Conservation (phyloP, 2,888 invertebrate genomes). For the Rutpela maculata region DNA sequence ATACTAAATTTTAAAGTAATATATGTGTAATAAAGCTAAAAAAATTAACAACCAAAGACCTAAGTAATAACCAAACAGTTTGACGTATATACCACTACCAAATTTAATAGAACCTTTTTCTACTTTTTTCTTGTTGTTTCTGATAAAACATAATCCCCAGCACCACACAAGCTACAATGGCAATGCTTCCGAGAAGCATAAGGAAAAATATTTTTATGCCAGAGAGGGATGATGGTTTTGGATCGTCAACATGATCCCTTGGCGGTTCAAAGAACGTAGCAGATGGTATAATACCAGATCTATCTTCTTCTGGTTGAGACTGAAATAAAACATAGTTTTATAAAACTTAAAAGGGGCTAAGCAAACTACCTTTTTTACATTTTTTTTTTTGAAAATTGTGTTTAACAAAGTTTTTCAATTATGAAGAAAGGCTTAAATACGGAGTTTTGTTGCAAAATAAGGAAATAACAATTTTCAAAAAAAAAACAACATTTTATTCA, state of each 20-base stretch:
- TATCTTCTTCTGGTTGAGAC: conserved; percentile 81
- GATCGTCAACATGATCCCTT: conserved; percentile 92
- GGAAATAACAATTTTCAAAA: no score
- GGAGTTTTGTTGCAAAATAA: no score
- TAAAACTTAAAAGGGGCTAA: not conserved
- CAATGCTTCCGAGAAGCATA: conserved; percentile 89
- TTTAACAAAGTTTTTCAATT: no score
- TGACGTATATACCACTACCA: not conserved
- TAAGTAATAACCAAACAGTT: conserved; percentile 9
- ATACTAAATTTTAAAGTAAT: conserved; percentile 15
- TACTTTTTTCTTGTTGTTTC: conserved; percentile 90
- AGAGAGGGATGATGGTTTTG: conserved; percentile 89
- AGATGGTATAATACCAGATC: conserved; percentile 90
- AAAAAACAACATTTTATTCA: no score
- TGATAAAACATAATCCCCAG: conserved; percentile 95
- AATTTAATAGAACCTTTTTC: conserved; percentile 89
- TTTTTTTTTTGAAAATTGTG: no score
- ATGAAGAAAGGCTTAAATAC: no score
- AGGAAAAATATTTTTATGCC: conserved; percentile 94
- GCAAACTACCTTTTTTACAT: no score
- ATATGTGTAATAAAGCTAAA: conserved; percentile 26
- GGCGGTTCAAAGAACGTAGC: conserved; percentile 94
- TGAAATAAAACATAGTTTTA: conserved; percentile 52
- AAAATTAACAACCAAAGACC: conserved; percentile 29
- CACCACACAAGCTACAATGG: conserved; percentile 88